Evolutionary conservation across 1,140 invertebrate species (phyloP).

Genomic region (Magallana ariakensis): DNA sequence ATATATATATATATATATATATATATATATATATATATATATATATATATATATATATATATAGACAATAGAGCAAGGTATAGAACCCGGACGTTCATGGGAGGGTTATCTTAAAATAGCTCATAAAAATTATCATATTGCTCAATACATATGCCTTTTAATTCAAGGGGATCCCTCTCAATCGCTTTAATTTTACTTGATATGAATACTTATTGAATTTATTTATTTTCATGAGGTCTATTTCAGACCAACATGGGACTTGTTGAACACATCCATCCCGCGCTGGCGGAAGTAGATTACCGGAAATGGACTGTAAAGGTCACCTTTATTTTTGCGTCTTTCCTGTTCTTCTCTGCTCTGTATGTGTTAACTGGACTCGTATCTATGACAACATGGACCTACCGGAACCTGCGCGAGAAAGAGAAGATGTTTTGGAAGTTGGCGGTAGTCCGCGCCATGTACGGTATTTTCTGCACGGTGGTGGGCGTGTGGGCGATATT

Average conservation of each 20-base stretch:
- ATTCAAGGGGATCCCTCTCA: too few relatives aligned
- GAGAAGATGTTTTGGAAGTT: slow-evolving; percentile 76
- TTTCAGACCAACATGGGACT: slow-evolving; percentile 59
- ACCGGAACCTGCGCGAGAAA: slow-evolving; percentile 67
- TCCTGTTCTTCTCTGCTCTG: slow-evolving; percentile 60
- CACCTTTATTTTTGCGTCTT: slow-evolving; percentile 60
- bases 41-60: too few relatives aligned
- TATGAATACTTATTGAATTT: too few relatives aligned
- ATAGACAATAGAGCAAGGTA: too few relatives aligned
- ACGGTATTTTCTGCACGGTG: slow-evolving; percentile 70
- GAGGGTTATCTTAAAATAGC: too few relatives aligned
- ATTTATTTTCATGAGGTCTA: background rate
- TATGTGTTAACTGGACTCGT: slow-evolving; percentile 57
- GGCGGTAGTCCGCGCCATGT: slow-evolving; percentile 70
- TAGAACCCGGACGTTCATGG: too few relatives aligned
- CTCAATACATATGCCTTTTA: too few relatives aligned
- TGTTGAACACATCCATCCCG: slow-evolving; percentile 66
- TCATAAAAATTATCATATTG: too few relatives aligned
- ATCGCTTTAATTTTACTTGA: too few relatives aligned
- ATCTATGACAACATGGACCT: slow-evolving; percentile 56
- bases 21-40: too few relatives aligned
- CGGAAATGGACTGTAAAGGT: slow-evolving; percentile 50
- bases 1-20: too few relatives aligned
- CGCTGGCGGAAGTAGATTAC: slow-evolving; percentile 64
- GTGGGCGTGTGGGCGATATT: slow-evolving; percentile 71